Percentiles rank a stretch among this genome's conserved stretches.
phyloP scores from a whole-genome alignment of 2,797 vertebrate species.

The Eptatretus atami region DNA sequence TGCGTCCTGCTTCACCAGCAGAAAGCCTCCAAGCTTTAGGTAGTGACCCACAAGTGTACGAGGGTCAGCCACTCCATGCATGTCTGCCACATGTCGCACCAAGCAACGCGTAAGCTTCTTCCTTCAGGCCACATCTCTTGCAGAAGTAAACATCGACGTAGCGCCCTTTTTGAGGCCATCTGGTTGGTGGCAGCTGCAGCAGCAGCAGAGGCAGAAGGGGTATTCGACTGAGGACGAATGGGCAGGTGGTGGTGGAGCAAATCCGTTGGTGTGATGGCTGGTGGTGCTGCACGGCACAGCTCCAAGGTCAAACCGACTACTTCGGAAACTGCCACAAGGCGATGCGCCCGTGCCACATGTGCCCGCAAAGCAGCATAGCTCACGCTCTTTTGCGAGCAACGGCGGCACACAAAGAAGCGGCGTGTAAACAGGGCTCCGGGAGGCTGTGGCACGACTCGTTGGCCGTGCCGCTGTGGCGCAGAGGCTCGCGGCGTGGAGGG shows the following conservation, averaged over 20 bases:
- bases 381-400: not conserved
- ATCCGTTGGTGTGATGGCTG: not conserved
- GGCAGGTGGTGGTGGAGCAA: too few species aligned
- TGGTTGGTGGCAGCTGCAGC: not conserved
- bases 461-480: not conserved
- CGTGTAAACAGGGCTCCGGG: not conserved
- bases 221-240: too few species aligned
- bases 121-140: not conserved
- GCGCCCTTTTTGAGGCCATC: not conserved
- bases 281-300: not conserved
- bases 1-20: not conserved
- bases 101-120: not conserved
- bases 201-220: too few species aligned
- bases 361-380: not conserved
- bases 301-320: not conserved
- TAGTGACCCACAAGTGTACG: not conserved
- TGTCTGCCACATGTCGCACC: not conserved
- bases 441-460: too few species aligned
- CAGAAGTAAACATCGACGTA: not conserved
- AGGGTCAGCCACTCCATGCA: not conserved
- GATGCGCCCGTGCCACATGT: not conserved
- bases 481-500: not conserved
- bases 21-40: not conserved
- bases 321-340: not conserved
- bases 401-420: not conserved